Evolutionary conservation across 2,888 invertebrate species (phyloP).

Genomic region (Sinopyrophorus schimmeli): DNA sequence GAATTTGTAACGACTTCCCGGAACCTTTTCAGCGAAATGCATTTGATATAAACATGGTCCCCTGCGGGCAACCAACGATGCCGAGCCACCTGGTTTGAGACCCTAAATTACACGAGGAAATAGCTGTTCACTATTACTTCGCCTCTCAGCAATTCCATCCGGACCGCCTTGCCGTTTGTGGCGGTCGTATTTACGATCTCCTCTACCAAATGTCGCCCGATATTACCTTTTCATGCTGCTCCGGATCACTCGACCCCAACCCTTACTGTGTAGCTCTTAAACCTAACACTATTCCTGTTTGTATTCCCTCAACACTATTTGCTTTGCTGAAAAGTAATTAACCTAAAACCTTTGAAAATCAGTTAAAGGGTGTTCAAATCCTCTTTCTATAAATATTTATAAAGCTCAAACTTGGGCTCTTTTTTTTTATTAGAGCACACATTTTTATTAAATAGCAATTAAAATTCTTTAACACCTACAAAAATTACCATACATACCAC

Average conservation of each 20-base stretch:
- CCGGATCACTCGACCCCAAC: constrained; percentile 23
- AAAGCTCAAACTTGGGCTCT: too few relatives aligned
- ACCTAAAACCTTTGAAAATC: constrained; percentile 22
- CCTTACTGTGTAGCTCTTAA: constrained; percentile 18
- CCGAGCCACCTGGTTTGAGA: constrained; percentile 39
- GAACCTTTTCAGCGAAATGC: constrained; percentile 46
- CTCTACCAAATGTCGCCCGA: constrained; percentile 48
- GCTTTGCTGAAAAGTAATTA: constrained; percentile 23
- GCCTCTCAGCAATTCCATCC: constrained; percentile 46
- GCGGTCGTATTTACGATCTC: constrained; percentile 47
- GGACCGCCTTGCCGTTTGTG: constrained; percentile 44
- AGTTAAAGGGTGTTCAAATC: constrained; percentile 15
- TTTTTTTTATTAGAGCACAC: too few relatives aligned
- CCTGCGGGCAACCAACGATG: constrained; percentile 42
- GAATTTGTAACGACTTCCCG: constrained; percentile 47
- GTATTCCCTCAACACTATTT: constrained; percentile 20
- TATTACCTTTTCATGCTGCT: constrained; percentile 35
- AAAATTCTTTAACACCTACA: too few relatives aligned
- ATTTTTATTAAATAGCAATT: too few relatives aligned
- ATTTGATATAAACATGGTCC: constrained; percentile 48
- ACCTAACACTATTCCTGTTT: constrained; percentile 28
- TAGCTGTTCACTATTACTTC: constrained; percentile 49
- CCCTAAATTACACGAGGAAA: constrained; percentile 50
- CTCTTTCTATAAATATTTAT: too few relatives aligned
- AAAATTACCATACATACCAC: too few relatives aligned